Evolutionary conservation across 1,140 invertebrate species (phyloP).

Genomic region (Manduca sexta): DNA sequence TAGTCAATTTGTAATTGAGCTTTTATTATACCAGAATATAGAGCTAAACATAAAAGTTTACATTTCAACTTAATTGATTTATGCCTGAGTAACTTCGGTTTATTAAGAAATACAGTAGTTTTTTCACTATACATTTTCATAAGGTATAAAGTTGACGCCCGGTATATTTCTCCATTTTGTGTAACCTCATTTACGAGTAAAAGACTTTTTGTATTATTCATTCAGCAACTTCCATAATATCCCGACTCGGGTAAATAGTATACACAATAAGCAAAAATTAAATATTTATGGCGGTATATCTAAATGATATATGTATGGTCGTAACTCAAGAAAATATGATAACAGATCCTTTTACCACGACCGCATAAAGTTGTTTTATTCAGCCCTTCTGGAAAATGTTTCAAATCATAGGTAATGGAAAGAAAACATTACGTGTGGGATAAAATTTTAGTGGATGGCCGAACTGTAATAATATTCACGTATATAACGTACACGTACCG

Average conservation of each 20-base stretch:
- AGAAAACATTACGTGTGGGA: slow-evolving; percentile 34
- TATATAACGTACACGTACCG: too few species aligned
- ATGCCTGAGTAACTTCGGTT: too few species aligned
- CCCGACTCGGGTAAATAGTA: background rate
- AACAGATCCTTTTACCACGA: slow-evolving; percentile 16
- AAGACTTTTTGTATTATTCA: background rate
- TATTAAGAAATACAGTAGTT: too few species aligned
- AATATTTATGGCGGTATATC: slow-evolving; percentile 9
- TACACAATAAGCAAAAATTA: slow-evolving; percentile 5
- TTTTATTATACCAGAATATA: too few species aligned
- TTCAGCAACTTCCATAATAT: background rate
- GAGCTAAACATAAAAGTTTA: too few species aligned
- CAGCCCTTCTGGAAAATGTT: slow-evolving; percentile 27
- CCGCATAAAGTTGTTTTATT: slow-evolving; percentile 37
- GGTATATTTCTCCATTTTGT: too few species aligned
- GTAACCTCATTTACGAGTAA: background rate
- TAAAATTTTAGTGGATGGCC: slow-evolving; percentile 31
- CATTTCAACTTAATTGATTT: too few species aligned
- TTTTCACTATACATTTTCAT: too few species aligned
- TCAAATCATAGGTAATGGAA: slow-evolving; percentile 46
- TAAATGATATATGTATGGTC: background rate
- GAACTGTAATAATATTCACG: background rate
- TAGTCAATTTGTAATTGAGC: too few species aligned
- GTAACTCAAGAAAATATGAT: slow-evolving; percentile 16
- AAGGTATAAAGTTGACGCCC: too few species aligned